Base-by-base conservation (phyloP, 2,888 invertebrate species). In the Anthrax anthrax region DNA sequence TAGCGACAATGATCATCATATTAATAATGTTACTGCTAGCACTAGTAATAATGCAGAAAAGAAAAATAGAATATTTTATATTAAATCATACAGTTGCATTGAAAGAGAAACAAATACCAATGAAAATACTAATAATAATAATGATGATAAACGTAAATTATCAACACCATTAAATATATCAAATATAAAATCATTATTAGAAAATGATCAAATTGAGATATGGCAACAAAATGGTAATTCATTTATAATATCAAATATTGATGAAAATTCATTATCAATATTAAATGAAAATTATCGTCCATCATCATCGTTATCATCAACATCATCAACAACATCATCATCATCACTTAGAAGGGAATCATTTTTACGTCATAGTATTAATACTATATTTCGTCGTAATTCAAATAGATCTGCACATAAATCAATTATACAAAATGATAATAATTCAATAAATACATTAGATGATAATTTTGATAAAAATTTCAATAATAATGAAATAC, bases 291-390 rank as follows among this genome's bases (percentile, higher is more conserved):
- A 23, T 23, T 6, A 23, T 23, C 23, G 8, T 23, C 23, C 23
- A 23, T 23, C 23, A 6, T 23, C 23, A 23, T 6, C 8, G 23
- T 23, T 8, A 6, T 6, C 23, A 6, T 6, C 23, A 6, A 23
- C 29, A 12, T 12, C 29, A 32, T 39, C 41, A 14, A 37, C 23
- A 16, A n/a, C 41, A 14, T 17, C 36, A n/a, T 37, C 37, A 17
- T 14, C 41, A 16, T 18, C 37, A 9, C 23, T 46, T 32, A 36
- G 41, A 17, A 41, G 46, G 5, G 44, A 46, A 16, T 40, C 46
- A 23, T 46, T 46, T 12, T 27, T 46, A 18, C 46, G 46, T 2
- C 46, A 46, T 23, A 46, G 46, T 37, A 36, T 46, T 8, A 23
- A 42, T 37, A 46, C 41, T 29, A 34, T 46, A 23, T 42, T 42